Evolutionary conservation across 2,888 invertebrate genomes (phyloP).

Genomic region (Aspidapion aeneum): DNA sequence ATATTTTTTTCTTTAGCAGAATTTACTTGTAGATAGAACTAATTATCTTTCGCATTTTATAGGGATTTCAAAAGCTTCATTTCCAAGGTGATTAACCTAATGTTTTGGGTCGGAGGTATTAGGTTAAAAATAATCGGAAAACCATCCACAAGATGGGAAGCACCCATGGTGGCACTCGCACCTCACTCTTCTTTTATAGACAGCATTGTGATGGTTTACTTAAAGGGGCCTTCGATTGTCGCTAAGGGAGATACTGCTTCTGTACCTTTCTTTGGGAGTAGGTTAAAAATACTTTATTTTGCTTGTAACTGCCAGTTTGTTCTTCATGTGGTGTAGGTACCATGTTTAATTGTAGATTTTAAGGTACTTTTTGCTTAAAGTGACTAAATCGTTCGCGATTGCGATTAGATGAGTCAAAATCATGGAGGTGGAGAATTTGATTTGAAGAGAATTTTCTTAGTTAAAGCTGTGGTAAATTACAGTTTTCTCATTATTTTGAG

Average conservation of each 20-base stretch:
- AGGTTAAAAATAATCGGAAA: constrained; percentile 75
- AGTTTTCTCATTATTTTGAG: too few species aligned
- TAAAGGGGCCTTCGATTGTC: constrained; percentile 85
- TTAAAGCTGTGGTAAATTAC: too few species aligned
- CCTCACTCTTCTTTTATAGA: constrained; percentile 94
- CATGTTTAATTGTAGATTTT: neutral
- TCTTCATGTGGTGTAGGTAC: neutral
- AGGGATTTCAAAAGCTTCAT: neutral
- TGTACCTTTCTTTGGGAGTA: constrained; percentile 91
- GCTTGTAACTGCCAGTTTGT: too few species aligned
- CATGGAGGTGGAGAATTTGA: too few species aligned
- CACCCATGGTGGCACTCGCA: constrained; percentile 81
- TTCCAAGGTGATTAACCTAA: constrained; percentile 25
- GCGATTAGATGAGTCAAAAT: too few species aligned
- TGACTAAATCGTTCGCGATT: too few species aligned
- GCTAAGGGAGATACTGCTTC: constrained; percentile 81
- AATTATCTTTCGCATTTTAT: too few species aligned
- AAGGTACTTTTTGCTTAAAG: neutral
- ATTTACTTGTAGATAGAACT: too few species aligned
- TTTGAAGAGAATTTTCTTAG: too few species aligned
- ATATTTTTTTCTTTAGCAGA: too few species aligned
- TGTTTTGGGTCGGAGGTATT: constrained; percentile 81
- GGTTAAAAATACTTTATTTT: constrained; percentile 29
- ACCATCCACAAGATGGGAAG: constrained; percentile 57
- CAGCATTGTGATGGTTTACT: constrained; percentile 75